A percentile compares a stretch with the other conserved stretches of the same genome.
Evolutionary conservation across 1,140 invertebrate genomes (phyloP).

Genomic region (Tribolium madens): DNA sequence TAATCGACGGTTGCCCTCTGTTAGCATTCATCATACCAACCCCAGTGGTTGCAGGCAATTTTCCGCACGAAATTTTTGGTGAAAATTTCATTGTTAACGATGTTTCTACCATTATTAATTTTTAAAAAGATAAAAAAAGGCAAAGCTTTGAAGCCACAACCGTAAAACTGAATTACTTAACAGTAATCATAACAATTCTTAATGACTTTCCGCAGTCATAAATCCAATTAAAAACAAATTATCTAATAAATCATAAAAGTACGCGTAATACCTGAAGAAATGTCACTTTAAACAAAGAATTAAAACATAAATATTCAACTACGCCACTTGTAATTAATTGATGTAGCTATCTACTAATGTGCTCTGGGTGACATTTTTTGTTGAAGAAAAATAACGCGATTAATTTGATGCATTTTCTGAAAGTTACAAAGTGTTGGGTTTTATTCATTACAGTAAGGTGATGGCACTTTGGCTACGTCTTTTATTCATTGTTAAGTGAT

Average conservation of each 20-base stretch:
- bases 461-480: not conserved
- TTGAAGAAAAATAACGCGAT: not conserved
- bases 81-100: not conserved
- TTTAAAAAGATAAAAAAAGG: not conserved
- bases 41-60: not conserved
- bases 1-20: not conserved
- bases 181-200: not conserved
- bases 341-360: not conserved
- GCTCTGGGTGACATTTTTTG: not conserved
- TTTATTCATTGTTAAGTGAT: conserved; percentile 4
- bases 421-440: not conserved
- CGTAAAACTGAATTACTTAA: not conserved
- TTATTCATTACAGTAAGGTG: not conserved
- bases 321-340: too few species aligned
- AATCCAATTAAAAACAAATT: conserved; percentile 5
- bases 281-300: too few species aligned
- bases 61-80: not conserved
- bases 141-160: not conserved
- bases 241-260: not conserved
- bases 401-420: not conserved
- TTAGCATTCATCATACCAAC: not conserved
- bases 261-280: not conserved
- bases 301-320: too few species aligned
- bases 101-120: not conserved
- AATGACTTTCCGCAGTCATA: not conserved